Conservation (phyloP, 2,888 invertebrate species). For the Scaptomyza caliginosa region DNA sequence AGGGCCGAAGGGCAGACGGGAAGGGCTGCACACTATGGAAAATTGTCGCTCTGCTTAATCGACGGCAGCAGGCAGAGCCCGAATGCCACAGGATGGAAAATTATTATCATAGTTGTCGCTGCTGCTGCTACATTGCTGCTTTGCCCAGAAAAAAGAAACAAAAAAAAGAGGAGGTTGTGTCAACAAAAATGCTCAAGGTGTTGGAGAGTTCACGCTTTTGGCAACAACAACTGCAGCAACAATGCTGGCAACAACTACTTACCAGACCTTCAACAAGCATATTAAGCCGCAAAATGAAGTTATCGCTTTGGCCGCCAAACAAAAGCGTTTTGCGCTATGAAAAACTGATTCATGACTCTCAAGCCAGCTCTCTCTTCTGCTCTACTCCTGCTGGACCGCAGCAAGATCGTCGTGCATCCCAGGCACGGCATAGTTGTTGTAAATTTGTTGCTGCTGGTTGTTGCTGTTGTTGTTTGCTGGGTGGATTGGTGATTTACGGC, state of each 20-base stretch:
- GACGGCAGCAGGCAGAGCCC: slow-evolving; percentile 59
- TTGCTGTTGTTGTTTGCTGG: slow-evolving; percentile 33
- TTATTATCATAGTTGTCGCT: slow-evolving; percentile 67
- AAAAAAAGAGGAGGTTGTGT: slow-evolving; percentile 66
- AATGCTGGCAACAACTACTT: slow-evolving; percentile 68
- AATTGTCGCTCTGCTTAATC: slow-evolving; percentile 79
- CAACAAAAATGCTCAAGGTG: slow-evolving; percentile 76
- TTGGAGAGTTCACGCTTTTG: slow-evolving; percentile 79
- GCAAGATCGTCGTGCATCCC: slow-evolving; percentile 65
- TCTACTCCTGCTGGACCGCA: background rate
- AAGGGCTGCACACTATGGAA: slow-evolving; percentile 65
- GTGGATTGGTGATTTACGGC: slow-evolving; percentile 79
- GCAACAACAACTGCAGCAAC: slow-evolving; percentile 48
- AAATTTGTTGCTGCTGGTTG: slow-evolving; percentile 74
- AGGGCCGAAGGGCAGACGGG: background rate
- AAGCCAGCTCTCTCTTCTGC: slow-evolving; percentile 23
- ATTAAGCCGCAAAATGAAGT: slow-evolving; percentile 79
- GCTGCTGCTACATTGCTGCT: slow-evolving; percentile 16
- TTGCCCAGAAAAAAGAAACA: slow-evolving; percentile 34
- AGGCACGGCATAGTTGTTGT: slow-evolving; percentile 79
- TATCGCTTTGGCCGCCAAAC: slow-evolving; percentile 71
- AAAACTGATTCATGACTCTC: slow-evolving; percentile 75
- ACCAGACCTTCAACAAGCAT: slow-evolving; percentile 77
- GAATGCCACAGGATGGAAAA: slow-evolving; percentile 61
- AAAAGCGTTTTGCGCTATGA: slow-evolving; percentile 75